These are phyloP conservation scores for Limnephilus auricula DNA, from an alignment of 2,888 invertebrate genomes.

Conservation along the genomic window DNA sequence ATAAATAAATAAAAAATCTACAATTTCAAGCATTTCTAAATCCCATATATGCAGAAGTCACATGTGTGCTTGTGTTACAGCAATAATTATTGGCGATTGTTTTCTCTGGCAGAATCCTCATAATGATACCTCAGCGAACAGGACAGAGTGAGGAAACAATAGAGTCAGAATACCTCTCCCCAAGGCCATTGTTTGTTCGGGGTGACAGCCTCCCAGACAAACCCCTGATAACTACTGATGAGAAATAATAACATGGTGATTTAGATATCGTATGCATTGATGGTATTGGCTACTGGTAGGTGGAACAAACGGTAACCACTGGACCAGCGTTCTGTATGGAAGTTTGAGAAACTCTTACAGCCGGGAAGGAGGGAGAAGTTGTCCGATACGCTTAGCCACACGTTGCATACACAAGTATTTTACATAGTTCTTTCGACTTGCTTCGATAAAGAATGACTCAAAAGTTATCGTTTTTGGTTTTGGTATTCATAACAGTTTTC, in stretches of 20 bases:
- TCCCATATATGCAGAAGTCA: not conserved
- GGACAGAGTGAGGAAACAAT: conserved; percentile 33
- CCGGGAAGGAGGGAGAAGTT: not conserved
- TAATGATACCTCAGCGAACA: conserved; percentile 13
- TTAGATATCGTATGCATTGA: not conserved
- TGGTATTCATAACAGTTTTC: too few species aligned
- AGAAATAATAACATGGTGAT: not conserved
- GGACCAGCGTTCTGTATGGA: not conserved
- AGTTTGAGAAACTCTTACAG: not conserved
- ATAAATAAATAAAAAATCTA: too few species aligned
- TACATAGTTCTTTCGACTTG: too few species aligned
- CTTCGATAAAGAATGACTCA: too few species aligned
- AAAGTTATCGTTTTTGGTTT: too few species aligned
- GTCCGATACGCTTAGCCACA: not conserved
- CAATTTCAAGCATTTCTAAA: not conserved
- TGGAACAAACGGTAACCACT: not conserved
- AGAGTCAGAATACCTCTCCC: conserved; percentile 35
- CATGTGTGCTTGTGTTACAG: conserved; percentile 15
- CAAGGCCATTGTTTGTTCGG: conserved; percentile 33
- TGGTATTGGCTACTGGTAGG: not conserved
- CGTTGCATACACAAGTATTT: not conserved
- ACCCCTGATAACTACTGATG: not conserved
- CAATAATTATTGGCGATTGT: conserved; percentile 44
- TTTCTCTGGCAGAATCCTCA: not conserved
- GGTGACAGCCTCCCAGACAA: conserved; percentile 24